phyloP scores from a whole-genome alignment of 1,140 invertebrate species.

The Drosophila gunungcola region DNA sequence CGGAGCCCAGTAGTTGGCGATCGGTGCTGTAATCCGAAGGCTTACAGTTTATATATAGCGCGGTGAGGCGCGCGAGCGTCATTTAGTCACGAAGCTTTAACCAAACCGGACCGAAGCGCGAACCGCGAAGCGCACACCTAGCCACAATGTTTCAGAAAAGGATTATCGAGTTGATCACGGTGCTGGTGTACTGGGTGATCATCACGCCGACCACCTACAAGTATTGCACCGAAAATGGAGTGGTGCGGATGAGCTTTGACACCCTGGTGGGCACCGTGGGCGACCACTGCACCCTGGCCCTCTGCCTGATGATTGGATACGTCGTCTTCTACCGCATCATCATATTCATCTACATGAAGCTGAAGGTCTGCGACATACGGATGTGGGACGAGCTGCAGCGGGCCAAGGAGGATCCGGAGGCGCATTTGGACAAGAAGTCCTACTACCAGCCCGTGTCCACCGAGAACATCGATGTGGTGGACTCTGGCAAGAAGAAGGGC shows the following conservation, averaged over 20 bases:
- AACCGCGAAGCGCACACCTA: neutral
- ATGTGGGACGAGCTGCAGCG: conserved; percentile 70
- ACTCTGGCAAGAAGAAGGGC: conserved; percentile 28
- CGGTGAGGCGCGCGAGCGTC: conserved; percentile 53
- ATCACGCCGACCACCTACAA: conserved; percentile 61
- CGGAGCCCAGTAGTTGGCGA: conserved; percentile 33
- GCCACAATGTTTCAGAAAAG: conserved; percentile 73
- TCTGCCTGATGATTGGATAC: conserved; percentile 59
- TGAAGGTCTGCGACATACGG: conserved; percentile 64
- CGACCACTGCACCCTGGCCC: conserved; percentile 54
- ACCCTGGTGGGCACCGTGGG: conserved; percentile 50
- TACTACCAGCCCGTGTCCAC: conserved; percentile 65
- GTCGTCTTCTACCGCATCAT: conserved; percentile 61
- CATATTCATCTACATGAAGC: conserved; percentile 72
- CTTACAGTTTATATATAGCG: conserved; percentile 54
- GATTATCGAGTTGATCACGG: conserved; percentile 70
- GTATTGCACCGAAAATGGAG: conserved; percentile 42
- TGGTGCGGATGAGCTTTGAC: conserved; percentile 59
- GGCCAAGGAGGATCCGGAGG: conserved; percentile 60
- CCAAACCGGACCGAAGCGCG: conserved; percentile 44
- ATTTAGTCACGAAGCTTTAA: conserved; percentile 70
- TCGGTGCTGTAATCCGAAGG: conserved; percentile 33
- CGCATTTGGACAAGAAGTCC: conserved; percentile 48
- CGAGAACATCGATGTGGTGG: conserved; percentile 65
- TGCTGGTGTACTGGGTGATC: conserved; percentile 70